Conservation (phyloP, 2,113 vertebrate genomes). For the Chinchilla lanigera region DNA sequence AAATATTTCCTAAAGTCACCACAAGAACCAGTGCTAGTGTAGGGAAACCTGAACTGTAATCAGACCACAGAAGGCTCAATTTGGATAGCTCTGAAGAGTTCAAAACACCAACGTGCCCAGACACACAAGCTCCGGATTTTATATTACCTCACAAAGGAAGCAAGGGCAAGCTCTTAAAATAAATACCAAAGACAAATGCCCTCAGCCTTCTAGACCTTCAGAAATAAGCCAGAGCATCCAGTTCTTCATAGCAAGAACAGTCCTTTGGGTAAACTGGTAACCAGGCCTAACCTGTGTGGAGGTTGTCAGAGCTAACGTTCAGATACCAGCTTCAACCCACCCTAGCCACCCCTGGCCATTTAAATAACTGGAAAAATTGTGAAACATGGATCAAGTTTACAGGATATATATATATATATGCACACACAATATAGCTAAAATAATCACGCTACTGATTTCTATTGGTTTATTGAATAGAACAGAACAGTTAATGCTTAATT, state of each 20-base stretch:
- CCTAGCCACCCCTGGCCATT: not conserved
- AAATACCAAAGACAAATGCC: not conserved
- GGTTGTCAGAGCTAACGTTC: not conserved
- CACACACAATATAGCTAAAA: too few relatives aligned
- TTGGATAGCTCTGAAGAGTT: not conserved
- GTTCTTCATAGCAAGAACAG: not conserved
- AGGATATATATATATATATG: not conserved
- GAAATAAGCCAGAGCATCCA: not conserved
- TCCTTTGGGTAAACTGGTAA: not conserved
- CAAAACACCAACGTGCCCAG: not conserved
- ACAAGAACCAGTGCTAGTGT: not conserved
- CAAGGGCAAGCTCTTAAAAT: not conserved
- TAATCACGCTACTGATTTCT: too few relatives aligned
- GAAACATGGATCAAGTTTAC: not conserved
- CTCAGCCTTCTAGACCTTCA: not conserved
- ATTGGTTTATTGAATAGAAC: too few relatives aligned
- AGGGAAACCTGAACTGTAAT: not conserved
- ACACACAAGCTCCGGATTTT: not conserved
- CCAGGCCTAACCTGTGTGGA: not conserved
- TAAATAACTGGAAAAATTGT: accelerated
- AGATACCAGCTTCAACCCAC: not conserved
- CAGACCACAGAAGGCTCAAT: not conserved
- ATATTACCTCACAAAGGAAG: not conserved
- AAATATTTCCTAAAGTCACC: not conserved
- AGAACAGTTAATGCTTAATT: too few relatives aligned